Base-by-base conservation (phyloP, 1,140 invertebrate species). In the Apocrypta bakeri region DNA sequence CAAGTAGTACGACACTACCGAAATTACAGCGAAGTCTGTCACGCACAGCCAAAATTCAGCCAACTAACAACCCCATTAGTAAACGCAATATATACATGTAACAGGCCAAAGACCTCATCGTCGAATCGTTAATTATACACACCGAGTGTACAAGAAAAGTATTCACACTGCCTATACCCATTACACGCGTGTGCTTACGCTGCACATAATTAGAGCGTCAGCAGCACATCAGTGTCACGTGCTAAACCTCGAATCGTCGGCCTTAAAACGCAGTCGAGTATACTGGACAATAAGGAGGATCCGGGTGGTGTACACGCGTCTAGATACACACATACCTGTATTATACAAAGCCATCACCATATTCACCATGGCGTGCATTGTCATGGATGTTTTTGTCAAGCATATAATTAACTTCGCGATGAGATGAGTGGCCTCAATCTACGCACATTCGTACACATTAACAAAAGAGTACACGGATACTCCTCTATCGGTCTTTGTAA, bases 401-500 rank as follows among this genome's bases (percentile, higher is more conserved):
- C 27, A 31, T 17, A 31, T 56, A 31, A 37, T 66, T 66, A 24
- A n/a, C 42, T 25, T 17, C 40, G 40, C 27, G 11, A 37, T 9
- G 33, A 2, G 33, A 4, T 4, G 63, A 61, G 48, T 24, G 17
- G 64, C 42, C 21, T 72, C 78, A 79, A 71, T 79, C 69, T 79
- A 64, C 64, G 8, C 64, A 1, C 64, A 4, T 24, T 66, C n/a
- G n/a, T n/a, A n/a, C n/a, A n/a, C n/a, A n/a, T n/a, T n/a, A n/a
- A n/a, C n/a, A n/a, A n/a, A n/a, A n/a, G n/a, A n/a, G n/a, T n/a
- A n/a, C n/a, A n/a, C n/a, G n/a, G n/a, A n/a, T n/a, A n/a, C n/a
- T n/a, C n/a, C n/a, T n/a, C n/a, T n/a, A n/a, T n/a, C n/a, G n/a
- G n/a, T n/a, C n/a, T n/a, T n/a, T 63, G 42, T 24, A 73, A 48